Percentiles rank a stretch among this genome's conserved stretches.
Evolutionary conservation across 2,888 invertebrate genomes (phyloP).

Genomic region (Microctonus hyperodae): DNA sequence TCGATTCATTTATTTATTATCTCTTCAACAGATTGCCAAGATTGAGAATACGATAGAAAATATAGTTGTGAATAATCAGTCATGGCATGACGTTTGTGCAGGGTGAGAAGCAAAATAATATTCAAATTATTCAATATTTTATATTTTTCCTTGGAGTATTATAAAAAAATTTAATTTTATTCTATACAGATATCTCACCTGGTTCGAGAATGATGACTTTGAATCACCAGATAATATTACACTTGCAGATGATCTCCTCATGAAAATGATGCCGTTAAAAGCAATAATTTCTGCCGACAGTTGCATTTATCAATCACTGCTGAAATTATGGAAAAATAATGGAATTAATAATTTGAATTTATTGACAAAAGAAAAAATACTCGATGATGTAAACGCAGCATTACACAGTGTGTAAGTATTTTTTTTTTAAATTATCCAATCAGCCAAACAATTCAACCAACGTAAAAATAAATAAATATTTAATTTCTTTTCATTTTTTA

Average conservation of each 20-base stretch:
- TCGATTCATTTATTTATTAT: background rate
- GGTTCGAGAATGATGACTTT: constrained; percentile 49
- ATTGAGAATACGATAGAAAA: constrained; percentile 50
- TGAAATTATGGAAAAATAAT: constrained; percentile 52
- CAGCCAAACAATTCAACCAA: too few relatives aligned
- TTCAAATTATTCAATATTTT: background rate
- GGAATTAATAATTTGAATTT: constrained; percentile 39
- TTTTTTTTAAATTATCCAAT: constrained; percentile 3
- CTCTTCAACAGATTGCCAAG: constrained; percentile 48
- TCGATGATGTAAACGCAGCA: constrained; percentile 50
- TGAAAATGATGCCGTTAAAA: constrained; percentile 41
- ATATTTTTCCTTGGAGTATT: background rate
- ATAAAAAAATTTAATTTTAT: background rate
- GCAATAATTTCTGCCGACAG: constrained; percentile 45
- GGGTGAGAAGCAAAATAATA: constrained; percentile 46
- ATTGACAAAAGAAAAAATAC: constrained; percentile 45
- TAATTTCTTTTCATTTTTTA: constrained; percentile 5
- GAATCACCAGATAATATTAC: constrained; percentile 37
- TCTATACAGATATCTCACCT: constrained; percentile 56
- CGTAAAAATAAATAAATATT: too few relatives aligned
- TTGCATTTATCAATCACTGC: constrained; percentile 58
- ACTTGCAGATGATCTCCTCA: constrained; percentile 39
- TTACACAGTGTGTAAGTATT: constrained; percentile 46
- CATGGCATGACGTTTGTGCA: constrained; percentile 60
- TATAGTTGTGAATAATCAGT: constrained; percentile 50